A percentile compares a stretch with the other conserved stretches of the same genome.
These are phyloP conservation scores for Montipora capricornis DNA, from an alignment of 64 coral and sea anemone genomes.

Conservation along the genomic window DNA sequence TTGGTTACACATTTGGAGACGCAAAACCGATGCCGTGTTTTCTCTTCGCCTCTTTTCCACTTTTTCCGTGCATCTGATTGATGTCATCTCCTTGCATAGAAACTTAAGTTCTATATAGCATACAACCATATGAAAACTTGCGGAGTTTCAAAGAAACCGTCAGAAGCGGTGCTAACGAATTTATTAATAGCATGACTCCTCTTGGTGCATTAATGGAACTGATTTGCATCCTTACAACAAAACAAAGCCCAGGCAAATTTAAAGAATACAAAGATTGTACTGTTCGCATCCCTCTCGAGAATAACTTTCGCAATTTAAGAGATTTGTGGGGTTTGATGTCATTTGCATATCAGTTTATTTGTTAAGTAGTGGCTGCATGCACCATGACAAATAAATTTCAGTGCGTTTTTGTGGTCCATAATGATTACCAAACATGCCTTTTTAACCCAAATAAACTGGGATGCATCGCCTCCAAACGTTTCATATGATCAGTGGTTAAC, in stretches of 20 bases:
- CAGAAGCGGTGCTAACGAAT: not conserved
- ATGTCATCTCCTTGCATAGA: not conserved
- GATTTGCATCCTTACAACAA: constrained; percentile 35
- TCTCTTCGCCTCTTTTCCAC: too few species aligned
- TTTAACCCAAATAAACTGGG: too few species aligned
- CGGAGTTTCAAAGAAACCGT: not conserved
- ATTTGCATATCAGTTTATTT: too few species aligned
- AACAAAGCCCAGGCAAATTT: not conserved
- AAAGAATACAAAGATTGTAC: not conserved
- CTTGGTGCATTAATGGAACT: not conserved
- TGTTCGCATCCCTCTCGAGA: not conserved
- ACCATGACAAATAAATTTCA: too few species aligned
- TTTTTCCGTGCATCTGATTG: not conserved
- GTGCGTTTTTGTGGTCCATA: too few species aligned
- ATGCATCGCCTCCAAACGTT: too few species aligned
- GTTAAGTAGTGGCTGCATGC: too few species aligned
- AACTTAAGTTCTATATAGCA: not conserved
- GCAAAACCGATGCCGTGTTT: too few species aligned
- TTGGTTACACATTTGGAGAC: too few species aligned
- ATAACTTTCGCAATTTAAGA: not conserved
- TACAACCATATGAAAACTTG: not conserved
- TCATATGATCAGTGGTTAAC: too few species aligned
- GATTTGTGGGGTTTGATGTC: not conserved
- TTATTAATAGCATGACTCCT: not conserved
- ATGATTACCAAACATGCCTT: too few species aligned